Evolutionary conservation across 2,113 vertebrate species (phyloP).

Genomic region (Sebastes fasciatus): DNA sequence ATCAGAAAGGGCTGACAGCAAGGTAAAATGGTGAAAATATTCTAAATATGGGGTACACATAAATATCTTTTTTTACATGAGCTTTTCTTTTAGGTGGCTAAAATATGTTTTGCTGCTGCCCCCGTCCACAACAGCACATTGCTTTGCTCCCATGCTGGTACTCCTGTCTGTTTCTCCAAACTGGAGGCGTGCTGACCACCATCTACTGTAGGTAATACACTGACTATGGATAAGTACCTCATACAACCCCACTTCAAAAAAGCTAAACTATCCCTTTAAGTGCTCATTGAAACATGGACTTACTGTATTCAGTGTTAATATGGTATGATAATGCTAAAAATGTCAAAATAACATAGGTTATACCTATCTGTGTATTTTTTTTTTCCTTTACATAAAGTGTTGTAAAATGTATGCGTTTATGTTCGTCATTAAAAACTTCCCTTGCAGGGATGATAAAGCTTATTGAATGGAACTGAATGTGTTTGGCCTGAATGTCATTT

Average conservation of each 20-base stretch:
- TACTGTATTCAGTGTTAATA: slow-evolving; percentile 22
- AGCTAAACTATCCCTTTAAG: neutral
- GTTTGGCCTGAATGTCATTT: slow-evolving; percentile 30
- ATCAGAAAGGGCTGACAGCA: too few species aligned
- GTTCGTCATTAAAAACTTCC: slow-evolving; percentile 15
- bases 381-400: neutral
- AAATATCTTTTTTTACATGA: too few species aligned
- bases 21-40: too few species aligned
- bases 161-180: neutral
- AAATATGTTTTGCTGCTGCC: too few species aligned
- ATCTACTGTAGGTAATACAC: neutral
- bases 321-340: slow-evolving; percentile 10
- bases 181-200: neutral
- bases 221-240: neutral
- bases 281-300: slow-evolving; percentile 41
- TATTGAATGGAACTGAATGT: slow-evolving; percentile 30
- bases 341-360: slow-evolving; percentile 9
- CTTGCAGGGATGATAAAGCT: slow-evolving; percentile 25
- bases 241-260: neutral
- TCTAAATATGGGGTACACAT: too few species aligned
- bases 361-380: neutral
- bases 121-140: neutral
- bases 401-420: slow-evolving; percentile 8
- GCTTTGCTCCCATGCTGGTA: neutral
- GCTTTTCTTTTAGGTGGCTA: too few species aligned